Evolutionary conservation across 2,888 invertebrate genomes (phyloP).

Genomic region (Patella pellucida): DNA sequence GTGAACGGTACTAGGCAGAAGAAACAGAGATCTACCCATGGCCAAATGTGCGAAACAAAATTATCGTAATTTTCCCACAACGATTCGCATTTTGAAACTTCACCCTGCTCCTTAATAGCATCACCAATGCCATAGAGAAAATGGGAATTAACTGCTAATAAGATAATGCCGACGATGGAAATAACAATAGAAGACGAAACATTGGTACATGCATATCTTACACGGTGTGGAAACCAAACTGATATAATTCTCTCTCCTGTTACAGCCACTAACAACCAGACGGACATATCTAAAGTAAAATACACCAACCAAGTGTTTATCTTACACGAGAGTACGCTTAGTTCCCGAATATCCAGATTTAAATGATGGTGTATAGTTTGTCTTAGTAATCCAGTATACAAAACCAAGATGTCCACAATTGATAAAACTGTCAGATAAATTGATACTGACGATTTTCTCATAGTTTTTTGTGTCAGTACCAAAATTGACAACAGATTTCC

Average conservation of each 20-base stretch:
- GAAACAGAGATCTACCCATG: conserved; percentile 58
- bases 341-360: conserved; percentile 44
- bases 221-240: conserved; percentile 52
- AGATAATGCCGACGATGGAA: conserved; percentile 30
- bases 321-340: conserved; percentile 42
- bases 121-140: conserved; percentile 45
- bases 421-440: conserved; percentile 53
- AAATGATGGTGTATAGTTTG: conserved; percentile 45
- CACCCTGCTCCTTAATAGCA: not conserved
- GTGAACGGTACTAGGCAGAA: conserved; percentile 55
- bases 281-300: conserved; percentile 52
- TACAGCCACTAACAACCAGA: conserved; percentile 61
- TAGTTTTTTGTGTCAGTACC: conserved; percentile 46
- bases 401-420: conserved; percentile 48
- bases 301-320: conserved; percentile 55
- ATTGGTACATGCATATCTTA: conserved; percentile 44
- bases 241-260: conserved; percentile 57
- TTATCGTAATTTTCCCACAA: conserved; percentile 31
- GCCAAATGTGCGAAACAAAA: conserved; percentile 48
- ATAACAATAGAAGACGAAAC: conserved; percentile 35
- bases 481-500: conserved; percentile 54
- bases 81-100: conserved; percentile 29
- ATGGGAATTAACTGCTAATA: conserved; percentile 48
- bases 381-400: conserved; percentile 56
- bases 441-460: conserved; percentile 48